Evolutionary conservation across 2,888 invertebrate genomes (phyloP), one percentile per base, ranked within the genome.

Genomic region (Noctua janthina): DNA sequence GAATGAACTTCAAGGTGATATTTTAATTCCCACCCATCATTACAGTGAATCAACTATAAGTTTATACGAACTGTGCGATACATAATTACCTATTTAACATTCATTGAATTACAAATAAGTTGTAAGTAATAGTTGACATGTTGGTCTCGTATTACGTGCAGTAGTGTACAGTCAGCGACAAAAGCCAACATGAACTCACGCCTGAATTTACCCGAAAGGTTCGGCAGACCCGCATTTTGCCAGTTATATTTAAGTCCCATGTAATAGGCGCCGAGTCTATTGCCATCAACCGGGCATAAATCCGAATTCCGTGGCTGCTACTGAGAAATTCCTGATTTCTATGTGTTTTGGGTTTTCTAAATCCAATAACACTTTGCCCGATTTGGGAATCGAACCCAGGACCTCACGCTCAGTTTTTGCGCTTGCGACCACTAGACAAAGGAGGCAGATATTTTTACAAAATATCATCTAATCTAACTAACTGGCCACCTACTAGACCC

Each of bases 61-160:
- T 79, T 79, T 69, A 73, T 74, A 75, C 62, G 11, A 73, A 29
- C 70, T 51, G 54, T 62, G 20, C 75, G 35, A 80, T 71, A 76
- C 54, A 66, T 78, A 78, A 78, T 72, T 81, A 82, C 20, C 75
- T 85, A 13, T 76, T 81, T 87, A 74, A 69, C 79, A 85, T 83
- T 78, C 2, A 88, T 85, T 82, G 86, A 81, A 88, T 81, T 79
- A 73, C 77, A 85, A 88, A 85, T 88, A 78, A 79, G 79, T 51
- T 59, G 70, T 79, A 74, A 78, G 29, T 82, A 81, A 78, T 82
- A 76, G 67, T 73, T 72, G 59, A 64, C 76, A 80, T 62, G 84
- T 74, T 51, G 66, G 54, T 76, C 70, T 74, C 46, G 70, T 83
- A 59, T 35, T n/a, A 81, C 1, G 29, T 59, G 49, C 67, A 68